phyloP scores from a whole-genome alignment of 2,113 vertebrate genomes.

The Colaptes auratus region DNA sequence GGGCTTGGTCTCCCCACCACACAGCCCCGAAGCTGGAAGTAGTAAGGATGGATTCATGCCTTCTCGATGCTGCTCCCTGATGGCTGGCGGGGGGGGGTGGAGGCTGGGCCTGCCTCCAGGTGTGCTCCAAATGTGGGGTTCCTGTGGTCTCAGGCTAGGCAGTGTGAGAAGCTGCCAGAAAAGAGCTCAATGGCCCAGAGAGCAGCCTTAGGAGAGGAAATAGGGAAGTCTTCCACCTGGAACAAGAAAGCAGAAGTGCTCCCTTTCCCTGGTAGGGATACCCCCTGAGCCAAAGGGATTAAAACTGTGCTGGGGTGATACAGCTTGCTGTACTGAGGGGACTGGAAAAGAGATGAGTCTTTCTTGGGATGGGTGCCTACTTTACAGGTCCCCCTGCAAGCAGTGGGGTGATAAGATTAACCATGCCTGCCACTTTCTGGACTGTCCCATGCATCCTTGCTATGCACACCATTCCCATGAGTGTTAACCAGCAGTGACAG shows the following conservation, averaged over 20 bases:
- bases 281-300: neutral
- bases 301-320: neutral
- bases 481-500: neutral
- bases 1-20: fast-evolving
- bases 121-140: neutral
- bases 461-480: neutral
- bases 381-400: neutral
- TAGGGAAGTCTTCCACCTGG: neutral
- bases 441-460: fast-evolving
- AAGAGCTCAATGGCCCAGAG: neutral
- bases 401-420: neutral
- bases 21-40: neutral
- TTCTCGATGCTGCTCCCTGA: fast-evolving
- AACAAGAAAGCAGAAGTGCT: neutral
- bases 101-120: neutral
- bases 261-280: neutral
- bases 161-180: neutral
- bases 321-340: neutral
- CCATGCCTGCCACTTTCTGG: fast-evolving
- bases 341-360: neutral
- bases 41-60: fast-evolving
- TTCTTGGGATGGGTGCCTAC: neutral
- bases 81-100: fast-evolving
- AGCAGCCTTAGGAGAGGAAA: neutral
- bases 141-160: fast-evolving